These are phyloP conservation scores for Drosophila ogumai DNA, from an alignment of 1,140 invertebrate species.

Conservation along the genomic window DNA sequence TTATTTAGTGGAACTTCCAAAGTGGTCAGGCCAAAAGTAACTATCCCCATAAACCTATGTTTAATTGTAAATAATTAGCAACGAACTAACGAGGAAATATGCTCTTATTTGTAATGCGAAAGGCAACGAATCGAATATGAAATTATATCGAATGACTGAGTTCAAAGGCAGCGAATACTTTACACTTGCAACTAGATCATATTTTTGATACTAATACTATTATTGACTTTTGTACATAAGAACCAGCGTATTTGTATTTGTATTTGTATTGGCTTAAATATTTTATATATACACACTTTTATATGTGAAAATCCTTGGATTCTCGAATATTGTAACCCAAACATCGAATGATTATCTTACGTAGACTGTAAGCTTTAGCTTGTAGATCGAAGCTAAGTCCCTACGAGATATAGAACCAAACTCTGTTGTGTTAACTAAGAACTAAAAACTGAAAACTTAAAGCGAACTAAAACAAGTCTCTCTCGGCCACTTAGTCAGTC, in stretches of 20 bases:
- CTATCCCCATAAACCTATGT: conserved; percentile 36
- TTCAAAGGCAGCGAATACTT: conserved; percentile 72
- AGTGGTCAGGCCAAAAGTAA: conserved; percentile 81
- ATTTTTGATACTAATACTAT: conserved; percentile 45
- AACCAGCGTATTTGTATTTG: conserved; percentile 19
- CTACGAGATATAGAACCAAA: not conserved
- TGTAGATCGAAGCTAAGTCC: conserved; percentile 33
- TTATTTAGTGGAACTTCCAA: conserved; percentile 77
- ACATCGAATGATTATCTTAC: conserved; percentile 39
- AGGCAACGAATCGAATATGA: conserved; percentile 69
- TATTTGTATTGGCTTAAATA: conserved; percentile 27
- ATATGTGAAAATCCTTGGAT: conserved; percentile 7
- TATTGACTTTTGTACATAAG: conserved; percentile 44
- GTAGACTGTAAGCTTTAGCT: conserved; percentile 29
- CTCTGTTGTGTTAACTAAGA: conserved; percentile 11
- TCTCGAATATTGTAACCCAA: conserved; percentile 33
- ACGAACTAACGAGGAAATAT: conserved; percentile 22
- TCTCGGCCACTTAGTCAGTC: conserved; percentile 7
- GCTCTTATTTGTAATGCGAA: conserved; percentile 21
- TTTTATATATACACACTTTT: conserved; percentile 14
- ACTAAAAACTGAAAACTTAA: not conserved
- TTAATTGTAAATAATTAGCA: conserved; percentile 53
- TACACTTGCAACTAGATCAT: conserved; percentile 35
- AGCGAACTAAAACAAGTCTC: conserved; percentile 8
- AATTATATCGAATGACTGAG: conserved; percentile 69